Base-by-base conservation (phyloP, 2,888 invertebrate species). In the Microplitis deprimator region DNA sequence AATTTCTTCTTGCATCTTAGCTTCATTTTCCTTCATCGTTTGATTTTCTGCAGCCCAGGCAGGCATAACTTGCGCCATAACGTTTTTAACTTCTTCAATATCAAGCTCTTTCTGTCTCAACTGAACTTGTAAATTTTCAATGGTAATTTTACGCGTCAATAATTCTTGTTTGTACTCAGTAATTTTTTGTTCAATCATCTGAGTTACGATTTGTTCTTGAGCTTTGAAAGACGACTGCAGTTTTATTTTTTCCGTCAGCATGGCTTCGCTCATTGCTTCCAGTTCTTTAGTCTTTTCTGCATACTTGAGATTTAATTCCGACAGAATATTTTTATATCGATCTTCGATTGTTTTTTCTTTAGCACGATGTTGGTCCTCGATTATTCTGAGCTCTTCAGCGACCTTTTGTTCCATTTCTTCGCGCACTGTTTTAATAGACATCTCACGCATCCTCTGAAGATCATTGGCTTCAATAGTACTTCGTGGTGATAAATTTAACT, bases 401-500 rank as follows among this genome's bases (percentile, higher is more conserved):
- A 93, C 93, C 77, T 93, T 92, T 82, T 93, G 93, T 0, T 93
- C 93, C 91, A 94, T 93, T 85, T 94, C 94, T 79, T 94, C 93
- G 1, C 94, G 91, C 75, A 94, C 92, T 0, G 92, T 92, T 81
- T 92, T 92, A 85, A 92, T 91, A 86, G 91, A 90, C 89, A 91
- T 91, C 41, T 92, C 90, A 13, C 90, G 90, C 16, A 88, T 81
- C 74, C 91, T 92, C 90, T 92, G 89, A 62, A 90, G 90, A 38
- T 89, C 89, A 39, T 82, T 75, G 6, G 82, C 84, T 16, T 87
- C 87, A 0, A 79, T 80, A 1, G 82, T 82, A 73, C 82, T 85
- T 4, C 85, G 84, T 16, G 86, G 85, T 10, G 86, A 85, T 10
- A 85, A 76, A 79, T 86, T 88, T 64, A 89, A 83, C 78, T 89